Percentiles rank a stretch among this genome's conserved stretches.
Conservation (phyloP, 2,888 invertebrate species). For the Rotaria sp. region DNA sequence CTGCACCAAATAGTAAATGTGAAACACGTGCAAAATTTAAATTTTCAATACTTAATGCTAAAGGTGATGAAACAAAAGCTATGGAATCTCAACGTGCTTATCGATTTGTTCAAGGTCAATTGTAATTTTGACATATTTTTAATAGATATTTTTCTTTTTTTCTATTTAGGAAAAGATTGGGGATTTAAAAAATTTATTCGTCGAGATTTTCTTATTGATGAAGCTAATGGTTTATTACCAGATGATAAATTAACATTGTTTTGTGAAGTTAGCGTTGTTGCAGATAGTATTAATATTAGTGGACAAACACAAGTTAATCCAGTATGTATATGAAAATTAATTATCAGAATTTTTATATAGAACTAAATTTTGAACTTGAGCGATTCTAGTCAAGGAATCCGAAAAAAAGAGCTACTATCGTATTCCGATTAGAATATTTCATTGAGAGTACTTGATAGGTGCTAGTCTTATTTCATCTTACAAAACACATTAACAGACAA, state of each 20-base stretch:
- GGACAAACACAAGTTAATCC: constrained; percentile 95
- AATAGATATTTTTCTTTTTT: background rate
- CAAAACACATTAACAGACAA: too few species aligned
- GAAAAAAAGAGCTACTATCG: too few species aligned
- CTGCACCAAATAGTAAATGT: constrained; percentile 73
- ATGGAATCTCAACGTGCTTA: constrained; percentile 79
- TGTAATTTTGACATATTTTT: background rate
- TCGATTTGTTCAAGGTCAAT: constrained; percentile 86
- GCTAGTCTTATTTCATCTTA: too few species aligned
- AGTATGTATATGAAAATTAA: constrained; percentile 58
- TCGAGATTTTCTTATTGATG: constrained; percentile 94
- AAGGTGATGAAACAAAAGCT: constrained; percentile 81
- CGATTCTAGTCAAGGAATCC: too few species aligned
- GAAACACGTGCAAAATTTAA: constrained; percentile 99
- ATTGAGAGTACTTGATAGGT: too few species aligned
- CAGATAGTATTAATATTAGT: constrained; percentile 96
- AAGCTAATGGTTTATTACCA: constrained; percentile 92
- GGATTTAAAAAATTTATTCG: constrained; percentile 99
- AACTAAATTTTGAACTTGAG: too few species aligned
- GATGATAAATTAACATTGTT: constrained; percentile 98
- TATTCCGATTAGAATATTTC: too few species aligned
- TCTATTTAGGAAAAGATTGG: constrained; percentile 74
- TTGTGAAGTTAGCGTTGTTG: constrained; percentile 87
- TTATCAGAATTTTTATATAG: background rate
- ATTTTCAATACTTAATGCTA: constrained; percentile 99